Evolutionary conservation across 2,113 vertebrate species (phyloP).

Genomic region (Silurus asotus): DNA sequence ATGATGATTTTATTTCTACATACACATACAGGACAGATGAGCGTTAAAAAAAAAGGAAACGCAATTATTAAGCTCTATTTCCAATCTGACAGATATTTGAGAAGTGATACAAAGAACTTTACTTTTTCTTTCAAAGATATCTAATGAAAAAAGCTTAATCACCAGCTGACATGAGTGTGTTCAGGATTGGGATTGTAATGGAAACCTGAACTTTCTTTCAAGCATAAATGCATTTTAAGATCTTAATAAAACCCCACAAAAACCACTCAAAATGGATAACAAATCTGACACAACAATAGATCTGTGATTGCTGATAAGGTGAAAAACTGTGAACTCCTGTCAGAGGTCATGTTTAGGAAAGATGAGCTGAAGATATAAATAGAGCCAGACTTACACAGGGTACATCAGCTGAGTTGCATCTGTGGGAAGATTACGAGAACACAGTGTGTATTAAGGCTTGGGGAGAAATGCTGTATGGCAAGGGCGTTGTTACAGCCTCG

Average conservation of each 20-base stretch:
- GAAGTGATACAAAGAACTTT: conserved; percentile 39
- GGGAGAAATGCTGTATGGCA: conserved; percentile 22
- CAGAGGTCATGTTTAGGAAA: conserved; percentile 5
- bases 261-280: neutral
- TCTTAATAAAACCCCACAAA: neutral
- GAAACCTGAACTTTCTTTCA: neutral
- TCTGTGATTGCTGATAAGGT: neutral
- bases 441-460: conserved; percentile 15
- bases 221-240: neutral
- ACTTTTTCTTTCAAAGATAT: conserved; percentile 44
- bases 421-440: conserved; percentile 7
- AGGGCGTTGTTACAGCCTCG: conserved; percentile 11
- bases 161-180: neutral
- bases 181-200: neutral
- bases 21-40: conserved; percentile 16
- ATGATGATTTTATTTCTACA: neutral
- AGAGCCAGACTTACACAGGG: conserved; percentile 1
- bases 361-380: neutral
- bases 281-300: neutral
- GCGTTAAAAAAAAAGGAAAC: neutral
- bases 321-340: neutral
- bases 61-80: conserved; percentile 45
- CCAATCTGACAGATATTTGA: conserved; percentile 21
- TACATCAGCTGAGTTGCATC: conserved; percentile 6
- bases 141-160: conserved; percentile 44